Conservation (phyloP, 2,888 invertebrate genomes). For the Agrochola litura region DNA sequence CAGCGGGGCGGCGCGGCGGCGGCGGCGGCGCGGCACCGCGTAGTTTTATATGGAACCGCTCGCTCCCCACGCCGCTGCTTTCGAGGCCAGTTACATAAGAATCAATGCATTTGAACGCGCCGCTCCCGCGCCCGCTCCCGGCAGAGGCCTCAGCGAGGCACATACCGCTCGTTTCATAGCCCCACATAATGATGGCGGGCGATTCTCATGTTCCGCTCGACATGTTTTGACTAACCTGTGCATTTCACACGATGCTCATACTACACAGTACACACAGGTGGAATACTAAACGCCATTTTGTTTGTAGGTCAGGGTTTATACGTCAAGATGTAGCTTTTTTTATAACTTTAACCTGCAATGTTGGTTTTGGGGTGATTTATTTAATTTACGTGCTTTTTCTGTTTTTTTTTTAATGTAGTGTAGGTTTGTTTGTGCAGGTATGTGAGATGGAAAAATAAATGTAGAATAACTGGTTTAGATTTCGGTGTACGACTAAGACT, state of each 20-base stretch:
- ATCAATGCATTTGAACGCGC: no score
- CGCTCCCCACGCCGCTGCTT: no score
- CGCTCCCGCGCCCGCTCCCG: no score
- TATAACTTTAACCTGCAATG: constrained; percentile 3
- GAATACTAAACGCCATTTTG: constrained; percentile 61
- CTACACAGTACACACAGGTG: constrained; percentile 36
- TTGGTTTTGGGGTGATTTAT: constrained; percentile 2
- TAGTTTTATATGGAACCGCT: no score
- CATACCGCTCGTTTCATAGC: constrained; percentile 54
- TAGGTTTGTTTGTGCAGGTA: neutral
- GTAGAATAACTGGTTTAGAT: neutral
- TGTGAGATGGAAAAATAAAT: neutral
- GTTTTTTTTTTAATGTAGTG: neutral
- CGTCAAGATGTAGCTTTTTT: constrained; percentile 44
- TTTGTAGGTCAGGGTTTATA: constrained; percentile 74
- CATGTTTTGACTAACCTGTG: constrained; percentile 65
- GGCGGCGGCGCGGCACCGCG: no score
- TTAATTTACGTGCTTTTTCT: neutral
- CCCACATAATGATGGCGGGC: constrained; percentile 49
- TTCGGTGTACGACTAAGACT: neutral
- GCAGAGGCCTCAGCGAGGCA: no score
- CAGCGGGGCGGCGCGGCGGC: no score
- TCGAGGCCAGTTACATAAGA: no score
- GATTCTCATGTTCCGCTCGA: constrained; percentile 64
- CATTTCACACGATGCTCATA: constrained; percentile 71